Percentiles rank a stretch among this genome's conserved stretches.
These are phyloP conservation scores for Anastrepha obliqua DNA, from an alignment of 1,140 invertebrate genomes.

Conservation along the genomic window DNA sequence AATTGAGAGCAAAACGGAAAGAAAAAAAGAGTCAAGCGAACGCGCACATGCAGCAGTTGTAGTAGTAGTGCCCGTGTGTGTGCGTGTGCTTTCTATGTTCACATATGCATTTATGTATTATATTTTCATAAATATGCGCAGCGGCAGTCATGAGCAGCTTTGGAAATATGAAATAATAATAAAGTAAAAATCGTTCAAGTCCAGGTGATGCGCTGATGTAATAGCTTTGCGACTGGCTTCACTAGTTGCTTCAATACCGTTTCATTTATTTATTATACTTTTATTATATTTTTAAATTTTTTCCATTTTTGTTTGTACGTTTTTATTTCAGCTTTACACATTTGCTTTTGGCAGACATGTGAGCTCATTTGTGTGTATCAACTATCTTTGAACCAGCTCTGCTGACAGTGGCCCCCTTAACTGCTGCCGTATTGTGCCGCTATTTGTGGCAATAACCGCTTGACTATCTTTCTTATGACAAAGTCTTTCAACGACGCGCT, in stretches of 20 bases:
- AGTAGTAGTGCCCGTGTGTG: neutral
- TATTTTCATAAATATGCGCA: neutral
- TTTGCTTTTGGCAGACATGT: neutral
- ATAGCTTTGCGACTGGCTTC: neutral
- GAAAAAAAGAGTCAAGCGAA: neutral
- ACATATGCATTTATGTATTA: neutral
- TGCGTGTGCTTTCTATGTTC: neutral
- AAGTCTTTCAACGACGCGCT: constrained; percentile 37
- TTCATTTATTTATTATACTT: neutral
- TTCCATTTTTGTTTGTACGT: neutral
- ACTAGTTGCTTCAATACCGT: constrained; percentile 25
- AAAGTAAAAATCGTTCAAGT: neutral
- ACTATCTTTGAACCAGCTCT: constrained; percentile 17
- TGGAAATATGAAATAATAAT: neutral
- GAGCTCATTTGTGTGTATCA: neutral
- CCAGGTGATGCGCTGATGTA: neutral
- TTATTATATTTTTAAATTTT: neutral
- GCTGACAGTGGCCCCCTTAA: constrained; percentile 44
- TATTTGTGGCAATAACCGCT: constrained; percentile 52
- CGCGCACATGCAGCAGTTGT: neutral
- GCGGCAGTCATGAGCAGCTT: neutral
- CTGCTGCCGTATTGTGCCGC: constrained; percentile 34
- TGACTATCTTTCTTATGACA: constrained; percentile 14
- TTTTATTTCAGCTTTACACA: neutral
- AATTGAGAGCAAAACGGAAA: constrained; percentile 24